A percentile compares a stretch with the other conserved stretches of the same genome.
Evolutionary conservation across 92 coral and sea anemone species (phyloP).

Genomic region (Palythoa caribaeorum): DNA sequence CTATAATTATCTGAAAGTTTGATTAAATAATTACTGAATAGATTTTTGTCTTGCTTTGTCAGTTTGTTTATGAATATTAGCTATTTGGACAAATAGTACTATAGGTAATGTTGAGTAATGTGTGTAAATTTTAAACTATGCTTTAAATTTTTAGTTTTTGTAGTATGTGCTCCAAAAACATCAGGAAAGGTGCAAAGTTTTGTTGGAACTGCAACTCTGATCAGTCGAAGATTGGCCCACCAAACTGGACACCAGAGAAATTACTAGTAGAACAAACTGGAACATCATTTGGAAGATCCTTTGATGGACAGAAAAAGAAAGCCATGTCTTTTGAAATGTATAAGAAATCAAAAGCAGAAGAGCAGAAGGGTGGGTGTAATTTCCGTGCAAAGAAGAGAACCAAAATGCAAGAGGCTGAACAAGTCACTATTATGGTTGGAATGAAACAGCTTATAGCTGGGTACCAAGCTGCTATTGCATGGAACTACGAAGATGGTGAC

Average conservation of each 20-base stretch:
- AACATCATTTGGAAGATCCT: conserved; percentile 60
- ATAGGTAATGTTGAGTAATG: conserved; percentile 16
- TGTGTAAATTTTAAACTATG: conserved; percentile 19
- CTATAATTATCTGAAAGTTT: neutral
- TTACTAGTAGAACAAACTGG: neutral
- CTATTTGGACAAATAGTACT: conserved; percentile 17
- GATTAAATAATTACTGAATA: conserved; percentile 5
- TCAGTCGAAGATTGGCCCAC: conserved; percentile 58
- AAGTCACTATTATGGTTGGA: conserved; percentile 50
- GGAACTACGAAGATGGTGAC: conserved; percentile 20
- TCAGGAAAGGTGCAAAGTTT: conserved; percentile 43
- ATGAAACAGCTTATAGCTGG: conserved; percentile 41
- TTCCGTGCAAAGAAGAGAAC: conserved; percentile 40
- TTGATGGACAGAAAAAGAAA: conserved; percentile 48
- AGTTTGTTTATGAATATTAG: neutral
- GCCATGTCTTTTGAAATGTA: conserved; percentile 58
- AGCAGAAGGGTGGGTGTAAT: conserved; percentile 50
- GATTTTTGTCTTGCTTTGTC: conserved; percentile 16
- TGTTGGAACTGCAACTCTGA: conserved; percentile 62
- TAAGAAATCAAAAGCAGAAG: conserved; percentile 47
- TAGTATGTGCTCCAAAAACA: conserved; percentile 20
- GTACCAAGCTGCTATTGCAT: conserved; percentile 52
- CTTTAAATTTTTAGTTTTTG: conserved; percentile 21
- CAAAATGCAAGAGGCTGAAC: conserved; percentile 33
- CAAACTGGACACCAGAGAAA: conserved; percentile 52